A percentile compares a stretch with the other conserved stretches of the same genome.
Conservation (phyloP, 2,113 vertebrate genomes). For the Muscicapa adusta region DNA sequence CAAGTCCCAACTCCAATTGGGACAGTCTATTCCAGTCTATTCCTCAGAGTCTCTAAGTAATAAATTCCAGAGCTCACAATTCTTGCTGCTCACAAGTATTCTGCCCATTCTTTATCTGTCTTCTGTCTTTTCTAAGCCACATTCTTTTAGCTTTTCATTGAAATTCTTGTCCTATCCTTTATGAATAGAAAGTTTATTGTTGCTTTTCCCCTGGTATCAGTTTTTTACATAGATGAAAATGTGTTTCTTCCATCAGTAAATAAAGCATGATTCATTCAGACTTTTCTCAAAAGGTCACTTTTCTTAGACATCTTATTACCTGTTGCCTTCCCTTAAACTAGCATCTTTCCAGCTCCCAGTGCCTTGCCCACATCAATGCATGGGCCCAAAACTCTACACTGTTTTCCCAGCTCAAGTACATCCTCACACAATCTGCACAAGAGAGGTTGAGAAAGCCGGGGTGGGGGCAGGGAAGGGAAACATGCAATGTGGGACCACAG, state of each 20-base stretch:
- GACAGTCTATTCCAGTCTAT: not conserved
- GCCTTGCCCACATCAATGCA: not conserved
- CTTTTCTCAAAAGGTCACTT: not conserved
- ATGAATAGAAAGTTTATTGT: not conserved
- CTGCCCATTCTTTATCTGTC: not conserved
- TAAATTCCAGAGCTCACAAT: accelerated
- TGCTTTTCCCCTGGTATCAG: not conserved
- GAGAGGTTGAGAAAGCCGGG: not conserved
- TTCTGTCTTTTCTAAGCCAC: not conserved
- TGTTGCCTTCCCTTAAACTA: not conserved
- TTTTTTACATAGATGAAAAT: not conserved
- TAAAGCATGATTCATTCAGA: accelerated
- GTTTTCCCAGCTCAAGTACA: not conserved
- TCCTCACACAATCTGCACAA: not conserved
- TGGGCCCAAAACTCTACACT: not conserved
- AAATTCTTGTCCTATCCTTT: not conserved
- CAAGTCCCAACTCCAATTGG: not conserved
- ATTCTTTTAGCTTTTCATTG: not conserved
- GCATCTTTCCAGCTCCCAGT: not conserved
- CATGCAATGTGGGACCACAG: not conserved
- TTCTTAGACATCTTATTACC: not conserved
- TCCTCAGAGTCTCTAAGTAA: not conserved
- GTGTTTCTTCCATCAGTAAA: not conserved
- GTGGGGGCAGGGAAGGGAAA: not conserved
- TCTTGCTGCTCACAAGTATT: not conserved